Base-by-base conservation (phyloP, 1,140 invertebrate genomes). In the Bicyclus anynana region DNA sequence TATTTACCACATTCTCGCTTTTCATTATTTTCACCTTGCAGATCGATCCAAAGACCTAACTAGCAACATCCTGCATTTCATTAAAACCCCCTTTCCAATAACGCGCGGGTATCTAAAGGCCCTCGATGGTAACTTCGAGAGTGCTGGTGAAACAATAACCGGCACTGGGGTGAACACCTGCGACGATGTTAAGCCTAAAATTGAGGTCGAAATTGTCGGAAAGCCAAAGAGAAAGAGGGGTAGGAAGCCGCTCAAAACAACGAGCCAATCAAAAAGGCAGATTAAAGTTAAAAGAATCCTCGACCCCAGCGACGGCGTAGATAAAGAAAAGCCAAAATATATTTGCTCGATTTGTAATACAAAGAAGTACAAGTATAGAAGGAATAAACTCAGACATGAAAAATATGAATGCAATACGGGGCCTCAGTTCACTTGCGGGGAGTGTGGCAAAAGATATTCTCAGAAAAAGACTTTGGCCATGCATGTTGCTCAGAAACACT, bases 371-470 rank as follows among this genome's bases (percentile, higher is more conserved):
- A 88, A 88, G 54, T 85, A 88, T 54, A 75, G 70, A 37, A 81
- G 85, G 66, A 88, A 88, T 53, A 82, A 82, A 56, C 42, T 87
- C 58, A 67, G 86, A 35, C 87, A 89, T 56, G 83, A 84, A 59
- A 85, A 84, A 60, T 87, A 89, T 58, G 87, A 87, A 61, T 91
- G 90, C 59, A 74, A 85, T 16, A 83, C 83, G 4, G 84, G 86
- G 21, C 87, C 85, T 9, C 89, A 88, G 67, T 91, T 90, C 61
- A 68, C 59, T 5, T 91, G 89, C 73, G 82, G 84, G 5, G 65
- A 66, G 49, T 91, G 81, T 59, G 77, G 67, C 12, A 82, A 79
- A 61, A 80, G 59, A 59, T 87, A 83, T 58, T 85, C 80, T 9
- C 85, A 84, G 72, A 85, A 85, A 66, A 90, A 90, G 74, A 90